phyloP scores from a whole-genome alignment of 2,888 invertebrate genomes.

The Hyalella azteca region DNA sequence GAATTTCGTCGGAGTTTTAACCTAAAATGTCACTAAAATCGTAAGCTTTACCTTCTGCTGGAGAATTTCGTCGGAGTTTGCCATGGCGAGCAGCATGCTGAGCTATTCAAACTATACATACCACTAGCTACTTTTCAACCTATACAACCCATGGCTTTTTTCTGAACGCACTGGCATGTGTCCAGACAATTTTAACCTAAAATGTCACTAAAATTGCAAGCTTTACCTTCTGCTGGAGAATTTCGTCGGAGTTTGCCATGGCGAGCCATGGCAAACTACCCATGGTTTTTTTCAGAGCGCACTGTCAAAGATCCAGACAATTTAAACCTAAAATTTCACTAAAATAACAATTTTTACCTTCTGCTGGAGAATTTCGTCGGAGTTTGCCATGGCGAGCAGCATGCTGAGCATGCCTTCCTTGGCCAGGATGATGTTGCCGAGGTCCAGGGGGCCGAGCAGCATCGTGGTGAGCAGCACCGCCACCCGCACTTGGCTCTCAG shows the following conservation, averaged over 20 bases:
- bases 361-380: conserved; percentile 83
- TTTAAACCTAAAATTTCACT: too few species aligned
- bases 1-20: conserved; percentile 81
- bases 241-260: conserved; percentile 93
- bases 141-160: too few species aligned
- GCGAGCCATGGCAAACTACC: too few species aligned
- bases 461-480: conserved; percentile 87
- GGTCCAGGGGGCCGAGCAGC: conserved; percentile 88
- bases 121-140: too few species aligned
- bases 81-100: conserved; percentile 97
- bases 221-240: conserved; percentile 72
- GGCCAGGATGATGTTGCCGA: conserved; percentile 76
- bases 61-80: conserved; percentile 84
- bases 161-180: too few species aligned
- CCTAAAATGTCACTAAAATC: too few species aligned
- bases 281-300: too few species aligned
- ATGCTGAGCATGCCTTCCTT: conserved; percentile 84
- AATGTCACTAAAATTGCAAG: too few species aligned
- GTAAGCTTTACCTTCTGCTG: conserved; percentile 71
- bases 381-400: conserved; percentile 95
- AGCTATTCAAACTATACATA: too few species aligned
- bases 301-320: too few species aligned
- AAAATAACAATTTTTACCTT: too few species aligned
- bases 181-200: too few species aligned
- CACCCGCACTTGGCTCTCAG: conserved; percentile 84